phyloP scores from a whole-genome alignment of 1,140 invertebrate species.

The Drosophila erecta region DNA sequence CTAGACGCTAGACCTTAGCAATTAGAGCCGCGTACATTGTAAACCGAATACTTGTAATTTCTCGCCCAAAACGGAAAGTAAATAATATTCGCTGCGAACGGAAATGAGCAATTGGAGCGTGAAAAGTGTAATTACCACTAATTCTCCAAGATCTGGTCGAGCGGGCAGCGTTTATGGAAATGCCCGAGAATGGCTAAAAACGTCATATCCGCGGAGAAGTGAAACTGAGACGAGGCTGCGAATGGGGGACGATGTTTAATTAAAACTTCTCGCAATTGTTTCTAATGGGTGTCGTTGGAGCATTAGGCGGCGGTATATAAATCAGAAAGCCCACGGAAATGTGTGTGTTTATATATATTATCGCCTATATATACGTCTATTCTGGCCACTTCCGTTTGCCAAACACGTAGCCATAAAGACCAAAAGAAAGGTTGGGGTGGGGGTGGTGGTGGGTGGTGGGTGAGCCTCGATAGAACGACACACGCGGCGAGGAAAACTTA shows the following conservation, averaged over 20 bases:
- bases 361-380: constrained; percentile 40
- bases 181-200: constrained; percentile 7
- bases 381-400: constrained; percentile 79
- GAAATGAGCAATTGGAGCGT: constrained; percentile 80
- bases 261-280: constrained; percentile 82
- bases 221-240: constrained; percentile 28
- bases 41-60: constrained; percentile 40
- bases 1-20: constrained; percentile 26
- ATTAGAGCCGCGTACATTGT: constrained; percentile 10
- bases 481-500: constrained; percentile 63
- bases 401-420: constrained; percentile 82
- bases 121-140: constrained; percentile 69
- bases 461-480: constrained; percentile 5
- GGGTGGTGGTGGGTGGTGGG: neutral
- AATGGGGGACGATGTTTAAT: constrained; percentile 74
- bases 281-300: constrained; percentile 79
- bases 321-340: constrained; percentile 59
- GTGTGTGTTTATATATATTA: constrained; percentile 23
- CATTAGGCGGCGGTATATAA: constrained; percentile 75
- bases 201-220: constrained; percentile 13
- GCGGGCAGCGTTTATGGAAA: constrained; percentile 63
- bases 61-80: constrained; percentile 44
- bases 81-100: constrained; percentile 43
- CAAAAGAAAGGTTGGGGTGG: neutral
- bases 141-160: constrained; percentile 54